Evolutionary conservation across 2,113 vertebrate species (phyloP).

Genomic region (Pelodiscus sinensis): DNA sequence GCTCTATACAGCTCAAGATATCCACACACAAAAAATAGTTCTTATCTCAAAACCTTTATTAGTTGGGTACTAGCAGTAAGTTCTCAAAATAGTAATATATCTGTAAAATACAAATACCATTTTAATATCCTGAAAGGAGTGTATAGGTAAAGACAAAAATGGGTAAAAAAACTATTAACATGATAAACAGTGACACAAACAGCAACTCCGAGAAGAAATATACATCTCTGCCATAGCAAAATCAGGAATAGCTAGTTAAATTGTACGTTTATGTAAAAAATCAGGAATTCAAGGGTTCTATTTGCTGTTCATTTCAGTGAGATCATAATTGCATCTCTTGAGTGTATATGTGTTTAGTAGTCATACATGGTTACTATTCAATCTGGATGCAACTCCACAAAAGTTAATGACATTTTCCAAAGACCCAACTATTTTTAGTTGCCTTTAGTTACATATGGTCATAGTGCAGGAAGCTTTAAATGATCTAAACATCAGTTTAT

Average conservation of each 20-base stretch:
- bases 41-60: neutral
- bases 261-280: neutral
- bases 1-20: neutral
- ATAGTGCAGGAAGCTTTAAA: neutral
- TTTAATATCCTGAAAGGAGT: neutral
- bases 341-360: accelerated
- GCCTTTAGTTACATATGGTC: neutral
- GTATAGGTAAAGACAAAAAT: neutral
- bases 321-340: accelerated
- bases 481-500: neutral
- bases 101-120: neutral
- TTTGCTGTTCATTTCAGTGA: neutral
- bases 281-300: accelerated
- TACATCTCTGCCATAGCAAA: accelerated
- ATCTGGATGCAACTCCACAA: accelerated
- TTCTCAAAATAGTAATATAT: neutral
- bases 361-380: neutral
- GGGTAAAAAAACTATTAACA: neutral
- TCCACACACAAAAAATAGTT: neutral
- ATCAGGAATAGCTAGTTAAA: accelerated
- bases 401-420: accelerated
- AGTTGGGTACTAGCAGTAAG: neutral
- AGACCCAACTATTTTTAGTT: neutral
- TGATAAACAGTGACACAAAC: accelerated
- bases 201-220: neutral